A percentile compares a stretch with the other conserved stretches of the same genome.
Conservation (phyloP, 2,113 vertebrate species). For the Rhizomys pruinosus region DNA sequence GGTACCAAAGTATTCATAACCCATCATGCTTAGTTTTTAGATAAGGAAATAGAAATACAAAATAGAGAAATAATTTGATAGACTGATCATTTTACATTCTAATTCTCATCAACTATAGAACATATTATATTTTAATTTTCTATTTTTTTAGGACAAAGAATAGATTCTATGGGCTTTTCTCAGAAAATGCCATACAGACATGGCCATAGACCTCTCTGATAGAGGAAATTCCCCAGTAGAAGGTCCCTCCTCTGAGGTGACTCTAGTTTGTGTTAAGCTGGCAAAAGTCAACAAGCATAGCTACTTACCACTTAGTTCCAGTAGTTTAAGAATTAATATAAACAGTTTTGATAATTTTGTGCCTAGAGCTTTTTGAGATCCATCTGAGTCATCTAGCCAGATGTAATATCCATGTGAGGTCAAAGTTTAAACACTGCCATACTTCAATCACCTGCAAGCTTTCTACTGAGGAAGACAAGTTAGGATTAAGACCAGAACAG, state of each 20-base stretch:
- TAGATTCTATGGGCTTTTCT: constrained; percentile 10
- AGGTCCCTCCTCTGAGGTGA: too few species aligned
- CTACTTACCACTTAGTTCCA: neutral
- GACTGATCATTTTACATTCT: constrained; percentile 26
- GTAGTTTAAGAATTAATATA: constrained; percentile 25
- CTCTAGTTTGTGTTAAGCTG: too few species aligned
- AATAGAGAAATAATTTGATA: constrained; percentile 5
- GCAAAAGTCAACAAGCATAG: too few species aligned
- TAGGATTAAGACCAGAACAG: neutral
- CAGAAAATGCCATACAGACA: too few species aligned
- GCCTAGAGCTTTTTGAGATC: constrained; percentile 26
- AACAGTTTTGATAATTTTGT: constrained; percentile 26
- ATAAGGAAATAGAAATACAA: constrained; percentile 21
- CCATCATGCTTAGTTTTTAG: constrained; percentile 49
- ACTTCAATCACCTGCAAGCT: neutral
- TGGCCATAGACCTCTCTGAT: too few species aligned
- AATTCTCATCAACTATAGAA: constrained; percentile 1
- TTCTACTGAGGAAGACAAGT: neutral
- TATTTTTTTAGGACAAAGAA: neutral
- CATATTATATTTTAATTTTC: neutral
- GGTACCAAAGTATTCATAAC: constrained; percentile 29
- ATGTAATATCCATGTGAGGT: neutral
- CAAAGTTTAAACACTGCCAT: neutral
- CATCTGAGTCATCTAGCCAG: neutral
- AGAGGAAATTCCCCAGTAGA: too few species aligned